Evolutionary conservation across 2,888 invertebrate genomes (phyloP).

Genomic region (Parapristionchus giblindavisi): DNA sequence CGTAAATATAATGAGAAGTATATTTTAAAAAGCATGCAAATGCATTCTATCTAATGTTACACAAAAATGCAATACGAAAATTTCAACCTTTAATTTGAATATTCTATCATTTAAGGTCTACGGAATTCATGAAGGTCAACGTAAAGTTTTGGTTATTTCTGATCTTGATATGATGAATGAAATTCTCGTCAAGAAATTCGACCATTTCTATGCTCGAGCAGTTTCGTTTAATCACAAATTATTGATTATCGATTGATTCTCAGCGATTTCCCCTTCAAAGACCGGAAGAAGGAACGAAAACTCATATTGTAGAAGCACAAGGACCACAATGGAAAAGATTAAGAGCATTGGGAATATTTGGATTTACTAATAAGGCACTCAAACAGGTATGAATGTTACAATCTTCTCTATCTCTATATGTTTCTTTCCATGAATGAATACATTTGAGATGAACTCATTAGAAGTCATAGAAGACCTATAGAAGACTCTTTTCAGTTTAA

Average conservation of each 20-base stretch:
- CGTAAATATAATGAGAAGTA: too few species aligned
- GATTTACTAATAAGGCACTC: conserved; percentile 71
- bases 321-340: conserved; percentile 74
- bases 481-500: too few species aligned
- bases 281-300: conserved; percentile 54
- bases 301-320: conserved; percentile 70
- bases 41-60: too few species aligned
- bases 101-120: conserved; percentile 22
- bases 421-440: too few species aligned
- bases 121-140: conserved; percentile 54
- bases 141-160: conserved; percentile 69
- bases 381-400: conserved; percentile 41
- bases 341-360: conserved; percentile 72
- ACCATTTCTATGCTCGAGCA: conserved; percentile 71
- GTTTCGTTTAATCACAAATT: conserved; percentile 49
- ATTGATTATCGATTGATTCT: neutral
- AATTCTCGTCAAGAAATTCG: conserved; percentile 72
- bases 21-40: too few species aligned
- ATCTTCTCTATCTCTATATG: too few species aligned
- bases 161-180: conserved; percentile 71
- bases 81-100: too few species aligned
- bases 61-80: neutral
- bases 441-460: too few species aligned
- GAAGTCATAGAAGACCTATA: too few species aligned
- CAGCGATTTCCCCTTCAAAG: conserved; percentile 48